phyloP scores from a whole-genome alignment of 2,113 vertebrate genomes.

The Lanius collurio region DNA sequence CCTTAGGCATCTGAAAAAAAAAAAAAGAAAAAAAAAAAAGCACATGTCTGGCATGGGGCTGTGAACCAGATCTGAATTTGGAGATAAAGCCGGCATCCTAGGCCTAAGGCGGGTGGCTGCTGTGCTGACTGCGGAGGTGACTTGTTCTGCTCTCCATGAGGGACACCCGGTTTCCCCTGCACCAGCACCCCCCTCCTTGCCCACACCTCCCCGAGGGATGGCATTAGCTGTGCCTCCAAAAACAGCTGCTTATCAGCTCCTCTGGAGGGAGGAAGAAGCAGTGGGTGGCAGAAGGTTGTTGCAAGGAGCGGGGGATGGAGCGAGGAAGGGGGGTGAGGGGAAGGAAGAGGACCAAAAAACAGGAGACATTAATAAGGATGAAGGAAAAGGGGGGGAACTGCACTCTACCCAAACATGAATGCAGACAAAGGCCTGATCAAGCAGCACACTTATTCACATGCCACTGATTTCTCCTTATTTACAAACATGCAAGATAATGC shows the following conservation, averaged over 20 bases:
- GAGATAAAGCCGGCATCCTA: conserved; percentile 39
- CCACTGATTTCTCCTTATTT: background rate
- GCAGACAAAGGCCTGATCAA: background rate
- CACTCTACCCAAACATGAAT: background rate
- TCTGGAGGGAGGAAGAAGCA: conserved; percentile 37
- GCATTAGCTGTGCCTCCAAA: conserved; percentile 45
- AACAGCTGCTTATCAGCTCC: conserved; percentile 59
- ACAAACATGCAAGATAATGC: background rate
- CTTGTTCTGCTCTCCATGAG: conserved; percentile 21
- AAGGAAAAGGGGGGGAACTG: background rate
- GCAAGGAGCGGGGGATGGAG: background rate
- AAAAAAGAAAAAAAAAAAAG: background rate
- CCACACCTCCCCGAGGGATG: conserved; percentile 25
- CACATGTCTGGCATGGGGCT: conserved; percentile 37
- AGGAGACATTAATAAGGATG: conserved; percentile 11
- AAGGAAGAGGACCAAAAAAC: background rate
- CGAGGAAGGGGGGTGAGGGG: background rate
- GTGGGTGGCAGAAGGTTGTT: conserved; percentile 44
- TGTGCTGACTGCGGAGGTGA: background rate
- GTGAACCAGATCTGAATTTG: conserved; percentile 48
- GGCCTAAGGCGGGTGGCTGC: conserved; percentile 32
- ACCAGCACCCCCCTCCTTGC: background rate
- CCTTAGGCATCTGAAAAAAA: conserved; percentile 39
- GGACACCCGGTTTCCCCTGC: background rate
- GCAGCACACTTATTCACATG: background rate